phyloP scores from a whole-genome alignment of 2,113 vertebrate species.

The Poeciliopsis turrubarensis region DNA sequence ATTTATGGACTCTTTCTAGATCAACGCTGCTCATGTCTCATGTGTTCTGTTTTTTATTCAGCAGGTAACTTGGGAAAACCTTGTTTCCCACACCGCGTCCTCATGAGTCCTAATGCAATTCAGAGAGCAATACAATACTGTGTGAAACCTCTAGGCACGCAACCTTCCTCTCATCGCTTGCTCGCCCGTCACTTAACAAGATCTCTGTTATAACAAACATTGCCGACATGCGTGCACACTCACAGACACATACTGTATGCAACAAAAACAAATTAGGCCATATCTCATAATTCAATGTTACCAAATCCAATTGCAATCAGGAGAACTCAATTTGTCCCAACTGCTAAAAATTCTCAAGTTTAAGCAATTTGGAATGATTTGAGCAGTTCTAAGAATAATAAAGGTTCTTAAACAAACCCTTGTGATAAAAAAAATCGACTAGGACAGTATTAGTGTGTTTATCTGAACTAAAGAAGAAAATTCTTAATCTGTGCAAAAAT shows the following conservation, averaged over 20 bases:
- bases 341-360: conserved; percentile 58
- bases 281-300: conserved; percentile 84
- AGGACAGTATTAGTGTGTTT: conserved; percentile 1
- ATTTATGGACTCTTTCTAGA: conserved; percentile 5
- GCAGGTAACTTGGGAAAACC: conserved; percentile 49
- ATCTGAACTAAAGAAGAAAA: conserved; percentile 16
- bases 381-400: conserved; percentile 74
- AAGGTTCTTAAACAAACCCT: conserved; percentile 66
- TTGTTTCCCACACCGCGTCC: conserved; percentile 60
- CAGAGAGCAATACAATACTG: conserved; percentile 56
- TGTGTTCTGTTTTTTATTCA: conserved; percentile 31
- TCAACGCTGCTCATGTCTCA: conserved; percentile 28
- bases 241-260: conserved; percentile 43
- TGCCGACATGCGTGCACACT: background rate
- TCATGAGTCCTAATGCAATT: conserved; percentile 73
- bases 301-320: conserved; percentile 84
- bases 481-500: conserved; percentile 40
- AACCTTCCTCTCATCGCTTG: conserved; percentile 22
- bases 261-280: conserved; percentile 72
- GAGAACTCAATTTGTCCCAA: conserved; percentile 80
- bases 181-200: conserved; percentile 47
- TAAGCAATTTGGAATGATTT: conserved; percentile 20
- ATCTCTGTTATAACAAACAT: conserved; percentile 24
- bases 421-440: conserved; percentile 3
- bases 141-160: conserved; percentile 54